Percentiles rank a stretch among this genome's conserved stretches.
Conservation (phyloP, 2,113 vertebrate genomes). For the Brachypteracias leptosomus region DNA sequence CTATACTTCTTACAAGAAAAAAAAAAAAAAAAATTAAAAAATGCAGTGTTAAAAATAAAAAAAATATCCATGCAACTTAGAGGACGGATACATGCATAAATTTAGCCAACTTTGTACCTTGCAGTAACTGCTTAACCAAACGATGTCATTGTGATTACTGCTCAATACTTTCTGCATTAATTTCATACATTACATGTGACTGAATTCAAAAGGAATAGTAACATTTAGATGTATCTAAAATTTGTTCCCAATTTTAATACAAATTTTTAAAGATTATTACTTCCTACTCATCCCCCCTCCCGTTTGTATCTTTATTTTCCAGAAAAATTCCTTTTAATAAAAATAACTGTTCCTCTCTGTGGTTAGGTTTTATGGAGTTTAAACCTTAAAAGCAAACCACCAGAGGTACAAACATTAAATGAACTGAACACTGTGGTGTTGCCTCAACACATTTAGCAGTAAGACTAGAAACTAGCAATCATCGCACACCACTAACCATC, state of each 20-base stretch:
- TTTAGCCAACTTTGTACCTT: not conserved
- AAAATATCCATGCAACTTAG: not conserved
- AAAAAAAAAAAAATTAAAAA: not conserved
- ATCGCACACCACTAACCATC: not conserved
- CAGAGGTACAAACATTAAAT: not conserved
- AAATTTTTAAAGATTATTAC: not conserved
- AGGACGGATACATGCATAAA: not conserved
- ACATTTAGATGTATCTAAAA: not conserved
- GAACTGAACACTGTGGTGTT: not conserved
- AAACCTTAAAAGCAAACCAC: not conserved
- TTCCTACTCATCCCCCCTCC: not conserved
- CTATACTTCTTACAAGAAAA: not conserved
- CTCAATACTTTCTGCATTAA: not conserved
- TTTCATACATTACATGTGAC: not conserved
- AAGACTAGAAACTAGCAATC: not conserved
- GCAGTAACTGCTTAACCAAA: not conserved
- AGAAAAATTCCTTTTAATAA: not conserved
- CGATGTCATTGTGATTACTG: not conserved
- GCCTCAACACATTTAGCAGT: not conserved
- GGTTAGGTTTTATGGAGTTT: not conserved
- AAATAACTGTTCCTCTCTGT: not conserved
- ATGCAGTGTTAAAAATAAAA: not conserved
- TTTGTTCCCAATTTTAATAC: not conserved
- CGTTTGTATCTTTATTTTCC: not conserved
- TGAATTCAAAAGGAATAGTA: not conserved